Evolutionary conservation across 1,140 invertebrate genomes (phyloP), one percentile per base, ranked within the genome.

Genomic region (Andricus grossulariae): DNA sequence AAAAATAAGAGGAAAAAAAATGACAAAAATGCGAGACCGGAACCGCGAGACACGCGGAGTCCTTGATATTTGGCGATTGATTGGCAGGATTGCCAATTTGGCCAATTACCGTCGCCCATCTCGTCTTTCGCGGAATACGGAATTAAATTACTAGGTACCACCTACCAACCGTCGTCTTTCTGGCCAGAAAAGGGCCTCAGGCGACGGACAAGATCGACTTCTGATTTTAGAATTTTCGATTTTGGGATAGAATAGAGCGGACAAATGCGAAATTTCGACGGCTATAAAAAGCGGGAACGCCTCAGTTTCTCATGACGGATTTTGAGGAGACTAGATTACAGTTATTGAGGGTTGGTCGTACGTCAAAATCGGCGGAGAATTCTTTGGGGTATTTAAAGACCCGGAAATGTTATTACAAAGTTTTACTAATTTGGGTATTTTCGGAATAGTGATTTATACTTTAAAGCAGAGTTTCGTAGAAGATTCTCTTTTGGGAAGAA

Each of bases 81-180:
- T 90, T 89, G 88, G 88, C 88, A 89, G 88, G 86, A 88, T 89
- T 88, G 84, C 79, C 87, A 90, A 90, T 90, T 90, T 88, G 78
- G 84, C 82, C 85, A 89, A 90, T 90, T 90, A 89, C 81, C 80
- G 78, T 74, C 76, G 78, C 71, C 81, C 74, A 78, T 60, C 57
- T 79, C 82, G 80, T 73, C 60, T 80, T 89, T 90, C 88, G 83
- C 83, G 86, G 88, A 90, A 90, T 83, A 85, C 78, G 80, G 81
- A 89, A 88, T 89, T 75, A 88, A 90, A 90, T 90, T 90, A 88
- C 81, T 84, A 84, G 82, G 81, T 84, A 75, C 72, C 51, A 74
- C 18, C 45, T 74, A 74, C 73, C 13, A 19, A 21, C 25, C 39
- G 12, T 25, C 25, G 15, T n/a, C 39, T 73, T 54, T 55, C 32